These are phyloP conservation scores for Lypha dubia DNA, from an alignment of 2,888 invertebrate genomes.

Conservation along the genomic window DNA sequence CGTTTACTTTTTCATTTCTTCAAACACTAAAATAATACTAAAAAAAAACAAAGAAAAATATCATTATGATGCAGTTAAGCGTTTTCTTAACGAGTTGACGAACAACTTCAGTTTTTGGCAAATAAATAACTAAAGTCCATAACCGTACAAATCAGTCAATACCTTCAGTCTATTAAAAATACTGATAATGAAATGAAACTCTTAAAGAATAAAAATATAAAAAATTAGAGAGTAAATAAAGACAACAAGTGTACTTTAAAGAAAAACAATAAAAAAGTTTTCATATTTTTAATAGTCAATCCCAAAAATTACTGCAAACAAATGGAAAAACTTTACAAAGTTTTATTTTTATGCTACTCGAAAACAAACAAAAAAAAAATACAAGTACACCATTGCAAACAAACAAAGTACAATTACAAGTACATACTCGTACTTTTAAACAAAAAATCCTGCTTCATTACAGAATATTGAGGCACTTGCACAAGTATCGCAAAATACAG, in stretches of 20 bases:
- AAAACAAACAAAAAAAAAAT: conserved; percentile 8
- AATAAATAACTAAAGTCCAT: conserved; percentile 30
- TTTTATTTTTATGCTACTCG: conserved; percentile 46
- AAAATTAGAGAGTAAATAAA: conserved; percentile 45
- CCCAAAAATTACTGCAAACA: conserved; percentile 25
- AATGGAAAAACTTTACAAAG: conserved; percentile 44
- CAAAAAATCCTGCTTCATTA: conserved; percentile 66
- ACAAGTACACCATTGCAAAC: conserved; percentile 40
- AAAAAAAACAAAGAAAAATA: conserved; percentile 13
- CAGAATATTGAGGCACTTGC: conserved; percentile 57
- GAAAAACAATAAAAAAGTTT: conserved; percentile 53
- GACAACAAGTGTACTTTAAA: conserved; percentile 62
- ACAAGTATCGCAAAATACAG: conserved; percentile 38
- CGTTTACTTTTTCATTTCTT: conserved; percentile 2
- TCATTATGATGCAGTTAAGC: conserved; percentile 51
- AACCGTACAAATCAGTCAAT: not conserved
- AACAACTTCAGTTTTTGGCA: conserved; percentile 12
- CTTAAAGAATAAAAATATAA: not conserved
- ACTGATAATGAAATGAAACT: conserved; percentile 47
- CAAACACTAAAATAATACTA: conserved; percentile 12
- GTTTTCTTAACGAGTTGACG: conserved; percentile 2
- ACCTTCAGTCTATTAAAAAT: conserved; percentile 43
- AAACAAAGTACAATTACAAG: conserved; percentile 40
- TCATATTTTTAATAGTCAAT: conserved; percentile 57
- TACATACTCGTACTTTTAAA: conserved; percentile 51